Conservation (phyloP, 1,140 invertebrate genomes). For the Drosophila sucinea region DNA sequence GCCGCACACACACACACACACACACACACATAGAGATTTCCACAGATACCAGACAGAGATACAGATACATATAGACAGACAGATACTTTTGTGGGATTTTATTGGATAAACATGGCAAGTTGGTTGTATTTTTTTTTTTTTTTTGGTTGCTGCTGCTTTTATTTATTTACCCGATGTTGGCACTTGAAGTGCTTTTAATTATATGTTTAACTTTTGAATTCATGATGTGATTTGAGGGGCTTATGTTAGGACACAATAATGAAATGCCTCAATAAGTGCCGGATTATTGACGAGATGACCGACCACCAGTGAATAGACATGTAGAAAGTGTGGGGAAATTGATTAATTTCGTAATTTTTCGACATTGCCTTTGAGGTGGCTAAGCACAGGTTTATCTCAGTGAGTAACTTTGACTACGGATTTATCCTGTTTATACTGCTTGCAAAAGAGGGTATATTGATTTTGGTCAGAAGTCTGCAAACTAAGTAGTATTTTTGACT, state of each 20-base stretch:
- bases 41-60: conserved; percentile 25
- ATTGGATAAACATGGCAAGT: conserved; percentile 7
- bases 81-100: conserved; percentile 27
- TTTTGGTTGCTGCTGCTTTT: conserved; percentile 23
- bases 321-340: not conserved
- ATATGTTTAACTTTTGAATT: conserved; percentile 73
- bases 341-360: not conserved
- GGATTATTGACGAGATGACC: conserved; percentile 33
- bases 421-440: not conserved
- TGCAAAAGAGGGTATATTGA: no score
- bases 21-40: not conserved
- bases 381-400: not conserved
- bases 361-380: not conserved
- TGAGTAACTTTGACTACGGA: not conserved
- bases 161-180: conserved; percentile 12
- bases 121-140: conserved; percentile 30
- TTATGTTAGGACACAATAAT: conserved; percentile 25
- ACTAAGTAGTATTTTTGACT: no score
- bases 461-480: no score
- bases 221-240: conserved; percentile 38
- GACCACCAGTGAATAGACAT: no score
- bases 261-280: conserved; percentile 49
- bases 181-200: conserved; percentile 74
- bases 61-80: conserved; percentile 16
- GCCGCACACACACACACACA: conserved; percentile 7